Evolutionary conservation across 2,113 vertebrate genomes (phyloP).

Genomic region (Phalacrocorax carbo): DNA sequence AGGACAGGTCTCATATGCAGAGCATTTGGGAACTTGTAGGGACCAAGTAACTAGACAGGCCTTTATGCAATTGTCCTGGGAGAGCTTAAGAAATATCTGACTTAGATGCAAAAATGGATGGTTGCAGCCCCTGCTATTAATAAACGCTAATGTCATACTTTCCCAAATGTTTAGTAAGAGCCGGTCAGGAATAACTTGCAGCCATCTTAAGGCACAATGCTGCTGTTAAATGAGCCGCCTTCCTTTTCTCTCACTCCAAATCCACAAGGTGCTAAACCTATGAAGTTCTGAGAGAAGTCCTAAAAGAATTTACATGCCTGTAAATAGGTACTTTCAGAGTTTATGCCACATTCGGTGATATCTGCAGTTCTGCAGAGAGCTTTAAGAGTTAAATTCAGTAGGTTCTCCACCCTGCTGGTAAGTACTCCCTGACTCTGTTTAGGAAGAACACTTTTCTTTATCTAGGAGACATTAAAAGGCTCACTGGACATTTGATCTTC

Average conservation of each 20-base stretch:
- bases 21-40: background rate
- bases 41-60: fast-evolving
- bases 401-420: background rate
- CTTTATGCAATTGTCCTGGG: background rate
- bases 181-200: background rate
- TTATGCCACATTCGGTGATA: fast-evolving
- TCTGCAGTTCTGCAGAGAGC: background rate
- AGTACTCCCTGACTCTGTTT: background rate
- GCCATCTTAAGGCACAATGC: fast-evolving
- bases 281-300: background rate
- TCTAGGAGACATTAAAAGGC: background rate
- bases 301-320: background rate
- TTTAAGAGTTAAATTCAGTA: background rate
- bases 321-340: background rate
- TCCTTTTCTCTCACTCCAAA: background rate
- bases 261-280: background rate
- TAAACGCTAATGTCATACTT: fast-evolving
- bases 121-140: background rate
- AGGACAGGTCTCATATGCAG: fast-evolving
- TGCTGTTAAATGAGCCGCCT: background rate
- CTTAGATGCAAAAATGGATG: fast-evolving
- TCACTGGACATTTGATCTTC: background rate
- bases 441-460: background rate
- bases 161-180: background rate
- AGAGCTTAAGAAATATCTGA: background rate